Conservation (phyloP, 2,888 invertebrate genomes). For the Resseliella maxima region DNA sequence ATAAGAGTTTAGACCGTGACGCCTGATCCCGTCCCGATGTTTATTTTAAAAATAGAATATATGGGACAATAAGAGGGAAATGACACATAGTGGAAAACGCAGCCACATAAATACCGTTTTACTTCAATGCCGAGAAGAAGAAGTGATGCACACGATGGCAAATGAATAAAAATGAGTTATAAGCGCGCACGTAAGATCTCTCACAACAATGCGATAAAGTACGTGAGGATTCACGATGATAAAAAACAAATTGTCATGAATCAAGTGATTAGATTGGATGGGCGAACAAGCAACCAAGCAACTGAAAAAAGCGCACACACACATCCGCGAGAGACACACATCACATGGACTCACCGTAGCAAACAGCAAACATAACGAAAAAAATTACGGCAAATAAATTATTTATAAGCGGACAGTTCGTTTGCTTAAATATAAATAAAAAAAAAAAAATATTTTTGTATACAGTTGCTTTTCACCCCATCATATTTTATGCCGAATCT, state of each 20-base stretch:
- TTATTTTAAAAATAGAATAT: neutral
- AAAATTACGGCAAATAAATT: conserved; percentile 6
- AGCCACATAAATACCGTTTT: conserved; percentile 1
- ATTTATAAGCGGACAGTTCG: conserved; percentile 15
- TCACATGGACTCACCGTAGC: neutral
- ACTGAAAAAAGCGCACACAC: neutral
- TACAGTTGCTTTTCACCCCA: neutral
- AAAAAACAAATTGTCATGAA: conserved; percentile 34
- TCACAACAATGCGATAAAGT: neutral
- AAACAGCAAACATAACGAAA: neutral
- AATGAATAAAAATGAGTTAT: conserved; percentile 38
- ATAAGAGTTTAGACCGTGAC: neutral
- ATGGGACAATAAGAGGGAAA: neutral
- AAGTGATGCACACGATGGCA: conserved; percentile 7
- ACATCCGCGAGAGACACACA: neutral
- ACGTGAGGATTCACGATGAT: conserved; percentile 14
- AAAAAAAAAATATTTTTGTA: neutral
- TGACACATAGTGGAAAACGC: neutral
- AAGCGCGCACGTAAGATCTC: conserved; percentile 5
- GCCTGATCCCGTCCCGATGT: neutral
- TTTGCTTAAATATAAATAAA: neutral
- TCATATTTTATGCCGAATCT: neutral
- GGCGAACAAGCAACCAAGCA: neutral
- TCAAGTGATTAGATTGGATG: conserved; percentile 21
- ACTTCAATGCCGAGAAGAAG: no score